These are phyloP conservation scores for Syngnathus scovelli DNA, from an alignment of 2,113 vertebrate genomes.

Conservation along the genomic window DNA sequence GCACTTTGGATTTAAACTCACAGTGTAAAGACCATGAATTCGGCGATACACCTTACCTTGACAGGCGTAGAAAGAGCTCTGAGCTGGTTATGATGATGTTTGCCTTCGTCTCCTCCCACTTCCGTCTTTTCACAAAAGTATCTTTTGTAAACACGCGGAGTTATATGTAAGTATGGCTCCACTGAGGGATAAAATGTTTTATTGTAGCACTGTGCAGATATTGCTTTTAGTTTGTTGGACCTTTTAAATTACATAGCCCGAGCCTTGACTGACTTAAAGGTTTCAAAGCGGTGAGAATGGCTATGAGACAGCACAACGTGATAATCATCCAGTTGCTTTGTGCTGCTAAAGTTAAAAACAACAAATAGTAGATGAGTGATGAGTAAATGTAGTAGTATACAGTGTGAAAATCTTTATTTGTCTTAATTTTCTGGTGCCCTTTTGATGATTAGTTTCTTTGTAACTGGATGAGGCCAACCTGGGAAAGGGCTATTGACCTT, in stretches of 20 bases:
- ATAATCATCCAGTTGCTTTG: too few relatives aligned
- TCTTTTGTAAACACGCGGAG: conserved; percentile 16
- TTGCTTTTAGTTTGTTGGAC: background rate
- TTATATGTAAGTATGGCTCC: background rate
- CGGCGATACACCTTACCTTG: conserved; percentile 56
- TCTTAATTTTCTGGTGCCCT: too few relatives aligned
- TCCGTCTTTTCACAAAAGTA: conserved; percentile 58
- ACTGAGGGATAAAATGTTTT: background rate
- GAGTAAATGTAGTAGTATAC: too few relatives aligned
- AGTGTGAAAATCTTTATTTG: too few relatives aligned
- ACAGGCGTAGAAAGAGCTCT: conserved; percentile 34
- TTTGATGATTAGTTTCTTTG: background rate
- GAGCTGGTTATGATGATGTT: conserved; percentile 17
- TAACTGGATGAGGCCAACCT: background rate
- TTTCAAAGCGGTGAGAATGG: background rate
- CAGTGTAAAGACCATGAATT: conserved; percentile 21
- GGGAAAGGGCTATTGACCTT: background rate
- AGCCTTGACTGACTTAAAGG: background rate
- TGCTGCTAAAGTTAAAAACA: too few relatives aligned
- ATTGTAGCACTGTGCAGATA: background rate
- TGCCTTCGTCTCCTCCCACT: conserved; percentile 67
- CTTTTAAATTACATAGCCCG: background rate
- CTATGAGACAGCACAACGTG: too few relatives aligned
- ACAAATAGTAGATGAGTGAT: too few relatives aligned
- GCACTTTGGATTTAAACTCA: conserved; percentile 44